phyloP scores from a whole-genome alignment of 2,888 invertebrate genomes.

The Hyppa rectilinea region DNA sequence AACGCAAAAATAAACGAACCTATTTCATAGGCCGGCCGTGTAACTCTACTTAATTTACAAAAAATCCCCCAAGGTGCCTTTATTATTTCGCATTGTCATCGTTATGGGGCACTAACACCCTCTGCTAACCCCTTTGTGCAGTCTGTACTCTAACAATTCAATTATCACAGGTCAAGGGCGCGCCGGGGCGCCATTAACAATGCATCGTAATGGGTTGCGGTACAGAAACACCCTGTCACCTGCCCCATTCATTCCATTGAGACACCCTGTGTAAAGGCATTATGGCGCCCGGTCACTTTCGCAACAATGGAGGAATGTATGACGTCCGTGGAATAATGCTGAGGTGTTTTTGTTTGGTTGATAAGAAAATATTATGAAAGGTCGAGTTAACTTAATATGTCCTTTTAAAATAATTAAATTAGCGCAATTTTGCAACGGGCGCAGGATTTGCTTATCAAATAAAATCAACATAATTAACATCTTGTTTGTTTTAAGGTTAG shows the following conservation, averaged over 20 bases:
- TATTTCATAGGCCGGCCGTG: background rate
- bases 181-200: constrained; percentile 46
- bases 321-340: constrained; percentile 10
- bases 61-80: background rate
- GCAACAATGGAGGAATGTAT: constrained; percentile 21
- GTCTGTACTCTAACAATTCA: constrained; percentile 38
- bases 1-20: background rate
- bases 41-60: background rate
- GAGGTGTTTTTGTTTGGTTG: constrained; percentile 1
- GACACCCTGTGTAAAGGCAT: constrained; percentile 1
- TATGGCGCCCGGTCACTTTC: constrained; percentile 23
- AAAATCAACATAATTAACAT: no score
- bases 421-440: no score
- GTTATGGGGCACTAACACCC: background rate
- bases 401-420: background rate
- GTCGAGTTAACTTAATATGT: background rate
- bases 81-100: constrained; percentile 17
- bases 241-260: constrained; percentile 31
- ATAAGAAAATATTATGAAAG: background rate
- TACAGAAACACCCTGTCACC: constrained; percentile 48
- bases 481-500: no score
- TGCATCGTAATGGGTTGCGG: constrained; percentile 41
- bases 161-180: constrained; percentile 44
- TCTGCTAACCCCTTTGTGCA: constrained; percentile 5
- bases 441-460: no score